Evolutionary conservation across 2,113 vertebrate genomes (phyloP).

Genomic region (Sarotherodon lohbergeri): DNA sequence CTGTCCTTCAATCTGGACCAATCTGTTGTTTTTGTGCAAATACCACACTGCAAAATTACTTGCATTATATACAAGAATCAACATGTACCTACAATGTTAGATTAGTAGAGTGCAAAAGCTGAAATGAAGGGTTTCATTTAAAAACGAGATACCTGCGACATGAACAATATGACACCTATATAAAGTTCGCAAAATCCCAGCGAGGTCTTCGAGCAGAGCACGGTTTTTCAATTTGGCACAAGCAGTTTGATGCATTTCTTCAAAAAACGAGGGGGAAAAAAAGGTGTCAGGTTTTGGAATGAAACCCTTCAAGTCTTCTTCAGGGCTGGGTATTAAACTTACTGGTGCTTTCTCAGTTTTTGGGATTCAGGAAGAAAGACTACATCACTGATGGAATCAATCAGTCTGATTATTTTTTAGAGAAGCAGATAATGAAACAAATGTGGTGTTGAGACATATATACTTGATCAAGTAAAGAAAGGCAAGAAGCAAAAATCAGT

Average conservation of each 20-base stretch:
- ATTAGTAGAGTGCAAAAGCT: neutral
- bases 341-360: conserved; percentile 9
- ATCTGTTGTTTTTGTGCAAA: neutral
- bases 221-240: neutral
- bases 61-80: neutral
- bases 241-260: neutral
- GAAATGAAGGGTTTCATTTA: conserved; percentile 14
- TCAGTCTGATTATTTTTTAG: neutral
- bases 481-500: neutral
- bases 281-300: neutral
- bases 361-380: neutral
- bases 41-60: neutral
- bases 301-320: conserved; percentile 7
- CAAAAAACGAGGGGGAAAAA: neutral
- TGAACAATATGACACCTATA: neutral
- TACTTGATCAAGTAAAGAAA: neutral
- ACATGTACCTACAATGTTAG: neutral
- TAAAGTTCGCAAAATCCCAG: neutral
- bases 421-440: neutral
- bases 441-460: neutral
- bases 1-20: neutral
- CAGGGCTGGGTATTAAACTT: conserved; percentile 17
- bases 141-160: neutral
- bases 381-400: neutral
- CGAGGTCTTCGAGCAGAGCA: neutral